phyloP scores from a whole-genome alignment of 2,888 invertebrate genomes.

The Troides aeacus region DNA sequence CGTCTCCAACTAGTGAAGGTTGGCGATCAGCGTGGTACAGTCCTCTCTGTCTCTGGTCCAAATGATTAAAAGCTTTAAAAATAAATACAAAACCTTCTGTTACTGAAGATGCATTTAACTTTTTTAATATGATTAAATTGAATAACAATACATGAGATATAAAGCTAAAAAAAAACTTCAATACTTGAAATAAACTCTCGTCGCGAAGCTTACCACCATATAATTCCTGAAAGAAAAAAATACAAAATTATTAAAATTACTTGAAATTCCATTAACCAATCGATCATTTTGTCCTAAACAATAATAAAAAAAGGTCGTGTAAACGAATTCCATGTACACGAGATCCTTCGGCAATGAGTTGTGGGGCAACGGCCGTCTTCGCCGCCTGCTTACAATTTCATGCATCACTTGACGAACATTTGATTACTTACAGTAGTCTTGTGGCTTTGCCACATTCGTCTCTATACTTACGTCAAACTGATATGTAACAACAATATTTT shows the following conservation, averaged over 20 bases:
- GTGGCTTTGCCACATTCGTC: conserved; percentile 40
- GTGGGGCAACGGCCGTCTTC: conserved; percentile 58
- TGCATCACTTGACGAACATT: conserved; percentile 71
- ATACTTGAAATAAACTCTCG: too few relatives aligned
- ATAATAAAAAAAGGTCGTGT: background rate
- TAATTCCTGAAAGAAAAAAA: background rate
- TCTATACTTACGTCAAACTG: conserved; percentile 8
- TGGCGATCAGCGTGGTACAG: too few relatives aligned
- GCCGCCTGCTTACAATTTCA: conserved; percentile 60
- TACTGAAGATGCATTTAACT: too few relatives aligned
- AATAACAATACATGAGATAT: too few relatives aligned
- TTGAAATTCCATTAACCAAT: background rate
- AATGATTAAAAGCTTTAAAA: too few relatives aligned
- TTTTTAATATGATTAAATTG: too few relatives aligned
- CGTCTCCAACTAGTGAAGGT: too few relatives aligned
- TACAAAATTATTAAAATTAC: background rate
- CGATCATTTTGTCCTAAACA: background rate
- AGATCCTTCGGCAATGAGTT: conserved; percentile 34
- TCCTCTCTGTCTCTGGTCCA: too few relatives aligned
- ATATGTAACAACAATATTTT: background rate
- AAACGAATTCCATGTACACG: conserved; percentile 35
- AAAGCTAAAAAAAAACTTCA: too few relatives aligned
- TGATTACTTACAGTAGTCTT: conserved; percentile 53
- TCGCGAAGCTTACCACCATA: too few relatives aligned
- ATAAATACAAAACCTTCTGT: too few relatives aligned